Base-by-base conservation (phyloP, 2,113 vertebrate genomes). In the Regulus satrapa region DNA sequence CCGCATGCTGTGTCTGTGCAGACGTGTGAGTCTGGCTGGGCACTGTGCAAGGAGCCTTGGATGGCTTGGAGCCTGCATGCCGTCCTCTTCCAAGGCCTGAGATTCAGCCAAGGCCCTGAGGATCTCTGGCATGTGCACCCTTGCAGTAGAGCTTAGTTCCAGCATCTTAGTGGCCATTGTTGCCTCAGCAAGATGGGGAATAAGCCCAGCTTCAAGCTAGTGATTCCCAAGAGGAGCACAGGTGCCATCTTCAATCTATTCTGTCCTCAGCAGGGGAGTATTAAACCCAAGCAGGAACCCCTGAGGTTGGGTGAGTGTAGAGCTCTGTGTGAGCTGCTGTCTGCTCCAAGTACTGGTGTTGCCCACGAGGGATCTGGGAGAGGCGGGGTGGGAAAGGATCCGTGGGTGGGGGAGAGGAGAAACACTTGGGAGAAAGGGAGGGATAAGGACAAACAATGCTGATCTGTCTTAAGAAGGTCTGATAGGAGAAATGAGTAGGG, bases 221-320 rank as follows among this genome's bases (percentile, higher is more conserved):
- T 79, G 51, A 12, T 92, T 80, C 85, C 95, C 88, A 73, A 21
- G 92, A 97, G 88, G 94, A 96, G 93, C 94, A 83, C 36, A 40
- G 93, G 92, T 92, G 82, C 94, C 83, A 80, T 41, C 92, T 94
- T 92, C 94, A 76, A 93, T 92, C 89, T 95, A 32, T 95, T 96
- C 87, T 94, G 84, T 95, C 93, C 95, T 95, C 95, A 85, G 94
- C 96, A 95, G 96, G 93, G 96, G 81, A 92, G 81, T 95, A 88
- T 96, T 97, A 95, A 95, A 88, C 75, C 79, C 92, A 40, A 92
- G 92, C 90, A 32, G 85, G 93, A 96, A 79, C 67, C 93, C 91
- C 78, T 79, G 93, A 83, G 93, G 94, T 92, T 97, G 95, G 96
- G 95, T 95, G 93, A 96, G 89, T 97, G 95, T 71, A 94, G 96